Evolutionary conservation across 1,140 invertebrate genomes (phyloP).

Genomic region (Papilio xuthus): DNA sequence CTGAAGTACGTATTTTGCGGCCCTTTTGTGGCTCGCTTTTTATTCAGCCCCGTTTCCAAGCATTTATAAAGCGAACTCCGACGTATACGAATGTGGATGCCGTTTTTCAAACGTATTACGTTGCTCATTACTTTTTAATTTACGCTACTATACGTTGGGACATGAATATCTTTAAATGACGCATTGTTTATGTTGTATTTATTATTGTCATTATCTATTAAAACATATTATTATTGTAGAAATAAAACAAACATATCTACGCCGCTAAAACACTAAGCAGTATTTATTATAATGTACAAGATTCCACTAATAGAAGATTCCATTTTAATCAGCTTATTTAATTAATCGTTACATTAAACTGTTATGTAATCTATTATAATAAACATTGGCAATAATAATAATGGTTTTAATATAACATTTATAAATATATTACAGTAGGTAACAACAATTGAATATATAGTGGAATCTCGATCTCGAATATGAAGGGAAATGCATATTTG

Average conservation of each 20-base stretch:
- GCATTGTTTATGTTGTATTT: neutral
- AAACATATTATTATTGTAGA: neutral
- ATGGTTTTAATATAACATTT: too few species aligned
- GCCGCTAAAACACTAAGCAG: neutral
- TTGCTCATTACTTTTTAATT: conserved; percentile 25
- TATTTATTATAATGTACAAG: neutral
- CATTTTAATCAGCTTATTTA: neutral
- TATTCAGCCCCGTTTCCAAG: conserved; percentile 66
- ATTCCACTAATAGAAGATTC: neutral
- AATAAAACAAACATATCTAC: neutral
- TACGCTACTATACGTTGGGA: neutral
- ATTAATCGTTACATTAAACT: neutral
- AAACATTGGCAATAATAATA: too few species aligned
- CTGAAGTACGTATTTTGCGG: conserved; percentile 80
- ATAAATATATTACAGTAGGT: too few species aligned
- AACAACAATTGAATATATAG: too few species aligned
- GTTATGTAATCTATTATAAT: too few species aligned
- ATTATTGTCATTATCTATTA: neutral
- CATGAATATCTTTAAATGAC: conserved; percentile 8
- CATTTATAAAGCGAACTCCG: conserved; percentile 45
- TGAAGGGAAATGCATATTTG: too few species aligned
- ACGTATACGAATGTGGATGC: conserved; percentile 28
- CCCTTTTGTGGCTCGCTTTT: conserved; percentile 78
- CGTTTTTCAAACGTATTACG: conserved; percentile 25
- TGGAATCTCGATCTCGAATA: too few species aligned